phyloP scores from a whole-genome alignment of 2,797 vertebrate genomes.

The Neosalanx taihuensis region DNA sequence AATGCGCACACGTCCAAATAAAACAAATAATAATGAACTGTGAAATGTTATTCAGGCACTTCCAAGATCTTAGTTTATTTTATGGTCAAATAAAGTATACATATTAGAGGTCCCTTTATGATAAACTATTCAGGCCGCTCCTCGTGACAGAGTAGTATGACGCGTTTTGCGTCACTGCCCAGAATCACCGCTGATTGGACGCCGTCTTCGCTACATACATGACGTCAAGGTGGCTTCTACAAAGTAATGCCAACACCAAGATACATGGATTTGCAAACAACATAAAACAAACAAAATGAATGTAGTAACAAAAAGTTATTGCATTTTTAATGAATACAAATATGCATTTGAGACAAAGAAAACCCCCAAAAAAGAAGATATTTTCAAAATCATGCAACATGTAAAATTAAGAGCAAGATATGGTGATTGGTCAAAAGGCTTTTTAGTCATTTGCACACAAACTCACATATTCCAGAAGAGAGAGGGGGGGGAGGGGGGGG shows the following conservation, averaged over 20 bases:
- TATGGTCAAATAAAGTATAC: constrained; percentile 85
- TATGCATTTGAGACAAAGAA: constrained; percentile 28
- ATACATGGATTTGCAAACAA: constrained; percentile 25
- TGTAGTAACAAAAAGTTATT: constrained; percentile 67
- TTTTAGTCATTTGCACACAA: constrained; percentile 43
- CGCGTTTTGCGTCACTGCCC: constrained; percentile 6
- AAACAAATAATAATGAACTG: constrained; percentile 36
- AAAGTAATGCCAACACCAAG: constrained; percentile 62
- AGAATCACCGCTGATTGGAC: constrained; percentile 18
- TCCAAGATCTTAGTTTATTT: constrained; percentile 88
- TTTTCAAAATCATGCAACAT: constrained; percentile 14
- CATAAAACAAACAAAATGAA: constrained; percentile 56
- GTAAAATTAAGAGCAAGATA: constrained; percentile 36
- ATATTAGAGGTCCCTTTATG: constrained; percentile 81
- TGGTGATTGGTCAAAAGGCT: constrained; percentile 58
- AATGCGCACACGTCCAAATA: neutral
- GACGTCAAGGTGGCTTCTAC: constrained; percentile 60
- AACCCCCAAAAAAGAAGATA: constrained; percentile 3
- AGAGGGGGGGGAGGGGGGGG: constrained; percentile 26
- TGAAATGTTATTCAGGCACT: constrained; percentile 78
- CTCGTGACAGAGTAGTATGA: constrained; percentile 2
- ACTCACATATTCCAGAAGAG: constrained; percentile 27
- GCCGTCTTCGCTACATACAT: constrained; percentile 66
- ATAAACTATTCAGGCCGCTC: constrained; percentile 60
- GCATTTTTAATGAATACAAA: constrained; percentile 58